Conservation (phyloP, 2,113 vertebrate genomes). For the Platysteira castanea region DNA sequence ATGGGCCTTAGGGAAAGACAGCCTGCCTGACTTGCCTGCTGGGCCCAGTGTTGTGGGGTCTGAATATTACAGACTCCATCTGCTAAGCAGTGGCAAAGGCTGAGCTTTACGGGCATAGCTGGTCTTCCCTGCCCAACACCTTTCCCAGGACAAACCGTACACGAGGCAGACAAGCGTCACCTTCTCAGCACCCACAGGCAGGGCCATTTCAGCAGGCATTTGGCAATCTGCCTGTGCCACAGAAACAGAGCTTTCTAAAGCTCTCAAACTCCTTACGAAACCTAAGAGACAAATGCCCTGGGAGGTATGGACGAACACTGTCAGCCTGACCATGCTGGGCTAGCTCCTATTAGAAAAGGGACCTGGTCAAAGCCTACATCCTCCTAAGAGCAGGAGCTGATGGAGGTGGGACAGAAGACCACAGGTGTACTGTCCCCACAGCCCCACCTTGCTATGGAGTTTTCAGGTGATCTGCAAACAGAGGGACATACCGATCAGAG, state of each 20-base stretch:
- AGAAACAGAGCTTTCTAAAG: background rate
- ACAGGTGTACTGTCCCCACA: background rate
- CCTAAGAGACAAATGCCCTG: background rate
- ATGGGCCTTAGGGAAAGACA: background rate
- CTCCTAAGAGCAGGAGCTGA: background rate
- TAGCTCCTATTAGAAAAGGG: background rate
- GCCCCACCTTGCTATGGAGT: background rate
- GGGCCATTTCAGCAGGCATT: background rate
- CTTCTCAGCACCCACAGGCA: background rate
- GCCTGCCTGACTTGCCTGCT: background rate
- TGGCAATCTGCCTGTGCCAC: background rate
- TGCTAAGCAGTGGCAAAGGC: background rate
- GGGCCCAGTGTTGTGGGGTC: background rate
- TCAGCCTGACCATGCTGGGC: background rate
- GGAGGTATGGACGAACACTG: background rate
- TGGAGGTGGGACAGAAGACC: background rate
- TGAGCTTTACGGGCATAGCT: background rate
- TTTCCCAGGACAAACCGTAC: background rate
- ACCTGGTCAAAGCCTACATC: background rate
- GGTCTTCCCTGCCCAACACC: background rate
- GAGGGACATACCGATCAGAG: conserved; percentile 70
- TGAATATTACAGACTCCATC: background rate
- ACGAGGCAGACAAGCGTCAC: background rate
- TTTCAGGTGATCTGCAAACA: background rate
- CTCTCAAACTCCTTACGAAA: background rate